Evolutionary conservation across 2,113 vertebrate species (phyloP).

Genomic region (Ammodytes marinus): DNA sequence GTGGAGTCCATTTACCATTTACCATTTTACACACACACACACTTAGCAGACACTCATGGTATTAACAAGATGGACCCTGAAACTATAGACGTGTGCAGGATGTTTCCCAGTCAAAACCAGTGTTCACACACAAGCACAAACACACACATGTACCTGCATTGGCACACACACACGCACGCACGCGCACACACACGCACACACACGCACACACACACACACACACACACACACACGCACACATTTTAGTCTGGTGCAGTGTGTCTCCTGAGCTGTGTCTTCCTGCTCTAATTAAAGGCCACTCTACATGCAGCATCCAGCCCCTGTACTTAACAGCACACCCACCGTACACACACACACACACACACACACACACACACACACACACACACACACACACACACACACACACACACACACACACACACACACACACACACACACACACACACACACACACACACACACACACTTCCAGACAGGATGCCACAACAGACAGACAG

Average conservation of each 20-base stretch:
- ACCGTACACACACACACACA: constrained; percentile 32
- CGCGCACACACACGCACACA: background rate
- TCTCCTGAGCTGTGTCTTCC: constrained; percentile 79
- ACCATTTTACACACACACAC: background rate
- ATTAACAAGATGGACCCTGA: constrained; percentile 14
- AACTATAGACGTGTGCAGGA: constrained; percentile 48
- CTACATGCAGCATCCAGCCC: constrained; percentile 61
- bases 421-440: constrained; percentile 41
- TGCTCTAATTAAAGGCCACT: constrained; percentile 85
- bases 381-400: constrained; percentile 36
- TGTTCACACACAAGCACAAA: background rate
- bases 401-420: constrained; percentile 25
- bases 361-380: constrained; percentile 31
- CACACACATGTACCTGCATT: constrained; percentile 8
- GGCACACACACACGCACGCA: background rate
- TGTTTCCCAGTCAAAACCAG: constrained; percentile 21
- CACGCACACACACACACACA: background rate
- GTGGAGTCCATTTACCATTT: too few species aligned
- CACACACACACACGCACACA: constrained; percentile 23
- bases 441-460: constrained; percentile 36
- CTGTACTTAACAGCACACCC: constrained; percentile 80
- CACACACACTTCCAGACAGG: constrained; percentile 62
- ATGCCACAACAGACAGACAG: constrained; percentile 55
- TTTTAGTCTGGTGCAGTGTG: constrained; percentile 67
- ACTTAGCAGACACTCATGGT: background rate